Percentiles rank a stretch among this genome's conserved stretches.
These are phyloP conservation scores for Vanessa cardui DNA, from an alignment of 2,888 invertebrate species.

Conservation along the genomic window DNA sequence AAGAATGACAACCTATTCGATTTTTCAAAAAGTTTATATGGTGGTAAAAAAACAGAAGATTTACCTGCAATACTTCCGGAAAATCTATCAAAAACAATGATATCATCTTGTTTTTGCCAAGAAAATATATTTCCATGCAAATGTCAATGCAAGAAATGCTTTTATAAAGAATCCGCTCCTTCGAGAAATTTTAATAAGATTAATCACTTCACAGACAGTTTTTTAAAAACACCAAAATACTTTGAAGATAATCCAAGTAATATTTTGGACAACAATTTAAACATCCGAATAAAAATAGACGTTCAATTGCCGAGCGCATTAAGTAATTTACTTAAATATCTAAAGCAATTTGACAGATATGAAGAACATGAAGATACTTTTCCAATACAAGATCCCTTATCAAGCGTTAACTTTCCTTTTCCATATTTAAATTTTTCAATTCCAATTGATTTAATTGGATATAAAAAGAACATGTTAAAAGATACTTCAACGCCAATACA, in stretches of 20 bases:
- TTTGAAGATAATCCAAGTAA: constrained; percentile 39
- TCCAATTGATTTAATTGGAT: constrained; percentile 59
- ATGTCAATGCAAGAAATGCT: constrained; percentile 66
- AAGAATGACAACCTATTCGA: constrained; percentile 35
- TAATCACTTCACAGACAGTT: constrained; percentile 9
- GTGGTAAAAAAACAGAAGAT: not conserved
- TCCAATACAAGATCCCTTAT: constrained; percentile 47
- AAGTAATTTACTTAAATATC: constrained; percentile 45
- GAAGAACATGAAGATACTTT: constrained; percentile 45
- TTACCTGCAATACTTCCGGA: constrained; percentile 36
- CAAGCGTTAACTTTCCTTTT: constrained; percentile 57
- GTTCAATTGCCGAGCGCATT: constrained; percentile 65
- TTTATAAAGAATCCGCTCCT: constrained; percentile 45
- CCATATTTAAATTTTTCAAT: constrained; percentile 64
- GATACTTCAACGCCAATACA: constrained; percentile 55
- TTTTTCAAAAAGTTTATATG: constrained; percentile 9
- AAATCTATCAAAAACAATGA: constrained; percentile 46
- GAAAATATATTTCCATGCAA: constrained; percentile 58
- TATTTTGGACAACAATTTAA: constrained; percentile 55
- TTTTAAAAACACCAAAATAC: constrained; percentile 20
- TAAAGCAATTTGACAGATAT: constrained; percentile 42
- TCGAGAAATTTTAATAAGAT: constrained; percentile 31
- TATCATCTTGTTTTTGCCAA: constrained; percentile 62
- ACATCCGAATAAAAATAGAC: constrained; percentile 69
- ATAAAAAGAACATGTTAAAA: constrained; percentile 51